Evolutionary conservation across 2,113 vertebrate genomes (phyloP).

Genomic region (Bos javanicus): DNA sequence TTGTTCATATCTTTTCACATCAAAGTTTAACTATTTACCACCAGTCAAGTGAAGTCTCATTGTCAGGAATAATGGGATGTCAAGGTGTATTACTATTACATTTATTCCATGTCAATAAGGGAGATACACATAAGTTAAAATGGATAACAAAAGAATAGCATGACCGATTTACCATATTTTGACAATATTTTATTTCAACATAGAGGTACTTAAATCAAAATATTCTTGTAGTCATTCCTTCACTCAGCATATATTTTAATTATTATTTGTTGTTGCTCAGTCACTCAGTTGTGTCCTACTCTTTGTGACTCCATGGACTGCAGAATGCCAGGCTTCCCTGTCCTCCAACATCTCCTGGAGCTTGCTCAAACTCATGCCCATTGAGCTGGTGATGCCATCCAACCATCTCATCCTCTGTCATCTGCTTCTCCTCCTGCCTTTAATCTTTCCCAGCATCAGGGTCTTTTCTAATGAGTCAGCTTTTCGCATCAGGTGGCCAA

Average conservation of each 20-base stretch:
- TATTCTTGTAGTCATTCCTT: not conserved
- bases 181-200: not conserved
- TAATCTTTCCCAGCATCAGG: not conserved
- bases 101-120: not conserved
- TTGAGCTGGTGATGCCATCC: not conserved
- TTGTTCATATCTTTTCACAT: not conserved
- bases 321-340: fast-evolving
- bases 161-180: not conserved
- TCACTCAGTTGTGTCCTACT: not conserved
- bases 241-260: not conserved
- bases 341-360: not conserved
- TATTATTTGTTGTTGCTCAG: not conserved
- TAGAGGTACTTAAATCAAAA: not conserved
- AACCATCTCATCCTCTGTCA: not conserved
- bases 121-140: not conserved
- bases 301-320: not conserved
- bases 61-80: not conserved
- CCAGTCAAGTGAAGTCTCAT: not conserved
- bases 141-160: not conserved
- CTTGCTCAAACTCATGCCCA: not conserved
- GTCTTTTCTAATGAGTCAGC: not conserved
- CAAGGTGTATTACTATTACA: not conserved
- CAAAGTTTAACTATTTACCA: not conserved
- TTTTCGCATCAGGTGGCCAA: not conserved
- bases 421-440: not conserved